These are phyloP conservation scores for rat (Rattus norvegicus) DNA, from an alignment of 2,113 vertebrate genomes.

Conservation along the genomic window DNA sequence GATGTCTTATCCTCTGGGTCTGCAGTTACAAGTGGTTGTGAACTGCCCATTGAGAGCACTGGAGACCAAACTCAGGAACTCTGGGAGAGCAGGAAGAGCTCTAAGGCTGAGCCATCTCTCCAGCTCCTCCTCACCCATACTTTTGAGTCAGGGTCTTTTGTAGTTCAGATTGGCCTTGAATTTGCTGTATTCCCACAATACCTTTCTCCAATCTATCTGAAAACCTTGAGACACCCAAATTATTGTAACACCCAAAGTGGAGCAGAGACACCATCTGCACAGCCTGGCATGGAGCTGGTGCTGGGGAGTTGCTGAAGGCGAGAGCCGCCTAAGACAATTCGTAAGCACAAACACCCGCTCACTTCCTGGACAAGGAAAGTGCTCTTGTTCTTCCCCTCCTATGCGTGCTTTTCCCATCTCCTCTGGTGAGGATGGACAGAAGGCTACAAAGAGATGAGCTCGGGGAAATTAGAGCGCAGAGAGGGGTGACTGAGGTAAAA, in stretches of 20 bases:
- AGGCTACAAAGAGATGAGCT: not conserved
- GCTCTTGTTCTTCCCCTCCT: not conserved
- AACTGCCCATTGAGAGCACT: no score
- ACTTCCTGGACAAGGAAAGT: slow-evolving; percentile 56
- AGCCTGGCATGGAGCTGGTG: not conserved
- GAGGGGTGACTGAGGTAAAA: not conserved
- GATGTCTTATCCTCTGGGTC: not conserved
- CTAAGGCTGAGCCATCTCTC: not conserved
- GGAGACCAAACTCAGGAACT: not conserved
- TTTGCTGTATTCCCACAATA: not conserved
- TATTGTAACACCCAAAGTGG: not conserved
- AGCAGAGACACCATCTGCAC: not conserved
- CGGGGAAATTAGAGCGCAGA: not conserved
- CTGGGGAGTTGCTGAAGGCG: not conserved
- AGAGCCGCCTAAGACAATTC: slow-evolving; percentile 10
- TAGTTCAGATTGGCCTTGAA: not conserved
- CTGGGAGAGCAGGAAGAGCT: not conserved
- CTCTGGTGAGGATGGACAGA: slow-evolving; percentile 24
- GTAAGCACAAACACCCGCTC: slow-evolving; percentile 23
- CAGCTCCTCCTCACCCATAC: not conserved
- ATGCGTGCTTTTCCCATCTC: slow-evolving; percentile 54
- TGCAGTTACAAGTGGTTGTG: not conserved
- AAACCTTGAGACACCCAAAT: not conserved
- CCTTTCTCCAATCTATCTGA: not conserved
- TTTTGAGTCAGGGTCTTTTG: not conserved